Evolutionary conservation across 2,888 invertebrate species (phyloP).

Genomic region (Andrena bucephala): DNA sequence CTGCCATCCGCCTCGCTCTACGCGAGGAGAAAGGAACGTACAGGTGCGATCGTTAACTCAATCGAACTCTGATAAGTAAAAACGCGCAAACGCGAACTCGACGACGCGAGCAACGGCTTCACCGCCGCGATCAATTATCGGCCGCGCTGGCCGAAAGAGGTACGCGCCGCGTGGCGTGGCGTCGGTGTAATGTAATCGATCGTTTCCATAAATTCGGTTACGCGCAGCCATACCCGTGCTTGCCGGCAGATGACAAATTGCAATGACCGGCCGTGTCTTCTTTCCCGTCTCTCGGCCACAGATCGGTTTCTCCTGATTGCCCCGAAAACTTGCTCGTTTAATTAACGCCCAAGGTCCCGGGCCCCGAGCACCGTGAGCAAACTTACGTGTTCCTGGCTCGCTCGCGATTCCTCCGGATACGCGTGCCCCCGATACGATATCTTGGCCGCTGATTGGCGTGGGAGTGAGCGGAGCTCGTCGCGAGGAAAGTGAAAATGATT

Average conservation of each 20-base stretch:
- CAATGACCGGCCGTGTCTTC: background rate
- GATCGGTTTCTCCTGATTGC: slow-evolving; percentile 14
- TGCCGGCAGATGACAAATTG: slow-evolving; percentile 7
- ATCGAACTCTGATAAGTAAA: slow-evolving; percentile 71
- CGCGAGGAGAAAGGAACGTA: slow-evolving; percentile 69
- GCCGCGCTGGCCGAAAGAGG: background rate
- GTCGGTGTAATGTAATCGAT: background rate
- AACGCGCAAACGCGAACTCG: slow-evolving; percentile 37
- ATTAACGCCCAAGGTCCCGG: background rate
- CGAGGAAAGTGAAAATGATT: too few relatives aligned
- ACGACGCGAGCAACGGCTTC: slow-evolving; percentile 22
- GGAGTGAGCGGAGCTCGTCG: too few relatives aligned
- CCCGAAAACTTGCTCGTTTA: background rate
- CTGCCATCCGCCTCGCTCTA: slow-evolving; percentile 66
- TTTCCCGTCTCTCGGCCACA: background rate
- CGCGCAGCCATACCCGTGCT: background rate
- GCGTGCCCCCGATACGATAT: too few relatives aligned
- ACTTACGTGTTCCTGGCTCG: too few relatives aligned
- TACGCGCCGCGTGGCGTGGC: background rate
- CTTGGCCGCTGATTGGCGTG: too few relatives aligned
- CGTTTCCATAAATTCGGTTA: slow-evolving; percentile 16
- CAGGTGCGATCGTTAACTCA: slow-evolving; percentile 73
- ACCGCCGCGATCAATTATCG: slow-evolving; percentile 31
- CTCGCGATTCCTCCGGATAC: too few relatives aligned
- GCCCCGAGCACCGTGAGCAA: too few relatives aligned